Evolutionary conservation across 2,113 vertebrate genomes (phyloP).

Genomic region (Atrichornis clamosus): DNA sequence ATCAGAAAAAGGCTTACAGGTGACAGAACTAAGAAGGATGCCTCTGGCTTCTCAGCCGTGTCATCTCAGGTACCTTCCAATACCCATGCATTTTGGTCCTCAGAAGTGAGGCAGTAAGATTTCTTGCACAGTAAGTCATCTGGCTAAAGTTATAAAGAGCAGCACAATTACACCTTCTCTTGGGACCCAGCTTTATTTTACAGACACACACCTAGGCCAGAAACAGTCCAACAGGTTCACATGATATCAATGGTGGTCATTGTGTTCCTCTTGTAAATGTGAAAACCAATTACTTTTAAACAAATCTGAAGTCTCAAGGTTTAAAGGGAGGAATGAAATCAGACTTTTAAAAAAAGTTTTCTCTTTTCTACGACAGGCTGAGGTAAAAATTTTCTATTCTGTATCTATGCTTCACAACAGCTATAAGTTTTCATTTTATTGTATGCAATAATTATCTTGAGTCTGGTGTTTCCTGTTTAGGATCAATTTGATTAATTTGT

Average conservation of each 20-base stretch:
- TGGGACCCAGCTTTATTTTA: slow-evolving; percentile 9
- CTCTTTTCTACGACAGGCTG: background rate
- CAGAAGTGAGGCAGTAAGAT: background rate
- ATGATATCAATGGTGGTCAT: background rate
- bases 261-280: background rate
- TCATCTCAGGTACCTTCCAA: background rate
- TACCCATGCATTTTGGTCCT: background rate
- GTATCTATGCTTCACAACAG: background rate
- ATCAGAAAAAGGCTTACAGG: background rate
- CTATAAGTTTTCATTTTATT: background rate
- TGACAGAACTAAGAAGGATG: background rate
- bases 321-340: background rate
- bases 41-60: background rate
- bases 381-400: background rate
- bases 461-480: background rate
- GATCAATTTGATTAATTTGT: background rate
- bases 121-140: background rate
- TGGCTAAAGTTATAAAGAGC: background rate
- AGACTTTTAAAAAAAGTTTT: background rate
- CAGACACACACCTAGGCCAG: background rate
- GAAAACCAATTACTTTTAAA: background rate
- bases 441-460: background rate
- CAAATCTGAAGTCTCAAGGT: background rate
- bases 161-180: background rate
- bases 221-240: background rate